Conservation (phyloP, 2,797 vertebrate species). For the Esox masquinongy region DNA sequence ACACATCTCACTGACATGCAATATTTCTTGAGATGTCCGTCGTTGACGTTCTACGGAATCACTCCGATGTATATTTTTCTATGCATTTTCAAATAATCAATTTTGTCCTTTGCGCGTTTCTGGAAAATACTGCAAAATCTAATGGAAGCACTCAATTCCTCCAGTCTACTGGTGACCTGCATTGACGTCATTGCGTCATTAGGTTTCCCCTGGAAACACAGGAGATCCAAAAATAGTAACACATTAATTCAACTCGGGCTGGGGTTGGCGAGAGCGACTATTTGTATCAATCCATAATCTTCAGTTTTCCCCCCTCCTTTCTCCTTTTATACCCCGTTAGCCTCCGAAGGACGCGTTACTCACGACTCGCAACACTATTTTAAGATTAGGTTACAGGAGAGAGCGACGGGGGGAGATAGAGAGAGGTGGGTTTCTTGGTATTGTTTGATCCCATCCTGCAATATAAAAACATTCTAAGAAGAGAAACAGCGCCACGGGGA, state of each 20-base stretch:
- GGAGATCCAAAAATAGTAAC: slow-evolving; percentile 90
- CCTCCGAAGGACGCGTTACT: slow-evolving; percentile 45
- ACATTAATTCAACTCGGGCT: slow-evolving; percentile 88
- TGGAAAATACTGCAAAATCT: slow-evolving; percentile 82
- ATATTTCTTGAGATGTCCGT: slow-evolving; percentile 40
- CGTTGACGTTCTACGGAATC: slow-evolving; percentile 50
- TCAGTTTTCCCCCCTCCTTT: slow-evolving; percentile 42
- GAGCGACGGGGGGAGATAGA: slow-evolving; percentile 24
- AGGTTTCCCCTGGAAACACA: slow-evolving; percentile 89
- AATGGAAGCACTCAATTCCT: slow-evolving; percentile 89
- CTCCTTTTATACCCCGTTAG: slow-evolving; percentile 28
- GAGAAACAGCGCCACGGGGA: slow-evolving; percentile 54
- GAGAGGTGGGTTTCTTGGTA: slow-evolving; percentile 28
- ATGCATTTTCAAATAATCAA: slow-evolving; percentile 69
- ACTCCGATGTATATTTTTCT: slow-evolving; percentile 45
- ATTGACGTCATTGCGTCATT: slow-evolving; percentile 89
- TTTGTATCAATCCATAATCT: slow-evolving; percentile 82
- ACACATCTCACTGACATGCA: slow-evolving; percentile 70
- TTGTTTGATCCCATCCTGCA: slow-evolving; percentile 52
- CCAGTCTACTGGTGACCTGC: slow-evolving; percentile 88
- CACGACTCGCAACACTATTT: slow-evolving; percentile 60
- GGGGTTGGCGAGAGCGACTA: slow-evolving; percentile 71
- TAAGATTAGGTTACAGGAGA: slow-evolving; percentile 47
- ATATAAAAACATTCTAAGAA: slow-evolving; percentile 42
- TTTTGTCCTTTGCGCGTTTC: slow-evolving; percentile 70